These are phyloP conservation scores for Dufourea novaeangliae DNA, from an alignment of 1,140 invertebrate genomes.

Conservation along the genomic window DNA sequence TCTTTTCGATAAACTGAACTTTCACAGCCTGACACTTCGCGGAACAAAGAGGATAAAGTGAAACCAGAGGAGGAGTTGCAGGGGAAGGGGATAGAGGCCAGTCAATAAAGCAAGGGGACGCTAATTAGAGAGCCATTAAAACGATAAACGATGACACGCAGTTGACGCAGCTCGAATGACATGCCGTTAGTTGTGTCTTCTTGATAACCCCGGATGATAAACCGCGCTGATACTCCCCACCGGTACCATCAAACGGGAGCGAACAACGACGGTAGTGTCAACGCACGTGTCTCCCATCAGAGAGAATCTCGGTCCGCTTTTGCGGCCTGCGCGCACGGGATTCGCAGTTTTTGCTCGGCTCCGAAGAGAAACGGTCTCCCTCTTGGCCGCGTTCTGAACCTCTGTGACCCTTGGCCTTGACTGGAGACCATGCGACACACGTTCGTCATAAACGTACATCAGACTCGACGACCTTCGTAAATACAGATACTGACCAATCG, in stretches of 20 bases:
- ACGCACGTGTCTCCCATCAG: constrained; percentile 46
- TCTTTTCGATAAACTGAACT: too few relatives aligned
- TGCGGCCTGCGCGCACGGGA: too few relatives aligned
- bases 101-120: constrained; percentile 61
- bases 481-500: neutral
- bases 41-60: neutral
- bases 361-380: neutral
- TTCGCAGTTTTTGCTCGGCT: constrained; percentile 12
- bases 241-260: constrained; percentile 17
- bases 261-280: constrained; percentile 69
- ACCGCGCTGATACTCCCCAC: constrained; percentile 65
- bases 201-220: constrained; percentile 79
- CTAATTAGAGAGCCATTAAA: constrained; percentile 80
- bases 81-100: neutral
- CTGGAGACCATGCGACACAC: neutral
- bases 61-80: too few relatives aligned
- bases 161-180: constrained; percentile 76
- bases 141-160: constrained; percentile 79
- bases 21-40: neutral
- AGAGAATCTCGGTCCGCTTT: neutral
- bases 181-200: constrained; percentile 80
- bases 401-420: constrained; percentile 26
- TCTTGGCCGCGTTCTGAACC: neutral
- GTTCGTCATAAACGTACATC: neutral
- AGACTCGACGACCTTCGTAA: neutral